phyloP scores from a whole-genome alignment of 2,797 vertebrate species.

The Chrosomus eos region DNA sequence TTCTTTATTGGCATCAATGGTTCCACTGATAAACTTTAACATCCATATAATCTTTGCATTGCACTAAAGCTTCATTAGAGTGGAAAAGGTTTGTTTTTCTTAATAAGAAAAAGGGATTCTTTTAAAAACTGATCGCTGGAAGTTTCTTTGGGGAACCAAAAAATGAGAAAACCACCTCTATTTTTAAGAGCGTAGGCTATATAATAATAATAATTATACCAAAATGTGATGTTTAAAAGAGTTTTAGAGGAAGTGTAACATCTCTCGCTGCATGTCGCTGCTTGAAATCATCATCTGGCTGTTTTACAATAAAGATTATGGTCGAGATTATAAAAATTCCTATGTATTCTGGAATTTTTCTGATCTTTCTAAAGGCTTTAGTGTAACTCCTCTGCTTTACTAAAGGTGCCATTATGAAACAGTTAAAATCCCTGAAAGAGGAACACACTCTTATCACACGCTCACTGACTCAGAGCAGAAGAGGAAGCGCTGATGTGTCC shows the following conservation, averaged over 20 bases:
- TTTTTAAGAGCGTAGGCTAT: not conserved
- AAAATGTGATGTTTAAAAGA: not conserved
- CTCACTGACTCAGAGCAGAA: constrained; percentile 14
- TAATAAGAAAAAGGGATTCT: too few species aligned
- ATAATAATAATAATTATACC: not conserved
- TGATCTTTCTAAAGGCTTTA: not conserved
- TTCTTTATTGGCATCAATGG: too few species aligned
- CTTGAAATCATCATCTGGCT: too few species aligned
- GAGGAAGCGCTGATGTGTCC: not conserved
- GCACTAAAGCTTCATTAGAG: too few species aligned
- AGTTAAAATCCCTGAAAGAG: not conserved
- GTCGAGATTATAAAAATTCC: not conserved
- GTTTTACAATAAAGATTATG: too few species aligned
- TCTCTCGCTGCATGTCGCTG: not conserved
- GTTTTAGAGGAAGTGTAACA: not conserved
- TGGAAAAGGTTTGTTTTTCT: too few species aligned
- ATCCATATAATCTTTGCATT: too few species aligned
- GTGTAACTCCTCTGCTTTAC: too few species aligned
- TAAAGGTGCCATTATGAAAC: constrained; percentile 3
- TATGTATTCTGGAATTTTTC: not conserved
- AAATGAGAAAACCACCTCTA: not conserved
- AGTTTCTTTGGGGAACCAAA: too few species aligned
- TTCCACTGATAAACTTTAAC: too few species aligned
- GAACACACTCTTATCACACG: constrained; percentile 2
- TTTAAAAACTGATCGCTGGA: too few species aligned